These are phyloP conservation scores for Apogon hyalosoma DNA, from an alignment of 2,797 vertebrate species.

Conservation along the genomic window DNA sequence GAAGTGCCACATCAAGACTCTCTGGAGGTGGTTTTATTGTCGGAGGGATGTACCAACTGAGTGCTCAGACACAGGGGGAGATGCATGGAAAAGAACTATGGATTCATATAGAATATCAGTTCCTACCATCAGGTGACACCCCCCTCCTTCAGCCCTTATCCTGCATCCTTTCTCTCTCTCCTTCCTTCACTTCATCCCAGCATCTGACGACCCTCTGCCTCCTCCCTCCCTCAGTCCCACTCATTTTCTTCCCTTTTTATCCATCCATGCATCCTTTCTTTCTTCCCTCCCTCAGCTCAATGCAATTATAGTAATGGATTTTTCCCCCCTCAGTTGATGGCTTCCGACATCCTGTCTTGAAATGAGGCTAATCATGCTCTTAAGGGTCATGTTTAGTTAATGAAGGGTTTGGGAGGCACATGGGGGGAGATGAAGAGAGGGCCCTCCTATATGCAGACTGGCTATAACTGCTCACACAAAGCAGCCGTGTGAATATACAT, in stretches of 20 bases:
- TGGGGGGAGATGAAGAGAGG: slow-evolving; percentile 23
- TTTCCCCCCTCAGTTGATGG: slow-evolving; percentile 89
- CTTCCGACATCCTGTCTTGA: slow-evolving; percentile 97
- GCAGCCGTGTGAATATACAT: slow-evolving; percentile 68
- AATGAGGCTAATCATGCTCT: slow-evolving; percentile 94
- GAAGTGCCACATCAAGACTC: slow-evolving; percentile 94
- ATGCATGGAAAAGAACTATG: slow-evolving; percentile 82
- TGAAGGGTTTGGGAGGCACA: slow-evolving; percentile 85
- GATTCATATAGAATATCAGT: slow-evolving; percentile 78
- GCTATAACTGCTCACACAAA: slow-evolving; percentile 78
- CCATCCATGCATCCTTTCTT: slow-evolving; percentile 80
- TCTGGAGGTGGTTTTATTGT: slow-evolving; percentile 97
- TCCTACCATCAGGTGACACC: slow-evolving; percentile 70
- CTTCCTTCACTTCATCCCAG: slow-evolving; percentile 68
- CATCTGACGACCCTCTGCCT: slow-evolving; percentile 59
- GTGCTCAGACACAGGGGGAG: slow-evolving; percentile 81
- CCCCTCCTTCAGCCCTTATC: slow-evolving; percentile 50
- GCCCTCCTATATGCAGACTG: slow-evolving; percentile 66
- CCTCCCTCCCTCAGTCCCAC: slow-evolving; percentile 75
- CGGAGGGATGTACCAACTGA: slow-evolving; percentile 93
- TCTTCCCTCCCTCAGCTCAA: slow-evolving; percentile 79
- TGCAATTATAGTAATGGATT: slow-evolving; percentile 98
- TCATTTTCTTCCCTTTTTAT: slow-evolving; percentile 82
- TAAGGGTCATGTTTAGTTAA: slow-evolving; percentile 98
- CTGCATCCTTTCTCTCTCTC: slow-evolving; percentile 58